These are phyloP conservation scores for Villa cingulata DNA, from an alignment of 2,888 invertebrate species.

Conservation along the genomic window DNA sequence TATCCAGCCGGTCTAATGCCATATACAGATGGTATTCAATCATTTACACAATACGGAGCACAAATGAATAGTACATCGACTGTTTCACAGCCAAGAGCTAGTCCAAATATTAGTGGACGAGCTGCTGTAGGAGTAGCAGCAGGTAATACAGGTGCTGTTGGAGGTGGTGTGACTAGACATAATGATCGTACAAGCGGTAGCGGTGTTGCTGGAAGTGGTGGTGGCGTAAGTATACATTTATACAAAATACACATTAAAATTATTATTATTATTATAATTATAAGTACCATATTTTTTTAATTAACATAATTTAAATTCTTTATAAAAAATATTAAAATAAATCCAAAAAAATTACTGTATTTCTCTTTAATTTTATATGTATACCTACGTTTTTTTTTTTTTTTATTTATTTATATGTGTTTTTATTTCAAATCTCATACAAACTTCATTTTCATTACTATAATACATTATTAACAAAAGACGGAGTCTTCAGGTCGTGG, in stretches of 20 bases:
- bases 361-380: too few relatives aligned
- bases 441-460: neutral
- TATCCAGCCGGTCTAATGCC: constrained; percentile 14
- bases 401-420: neutral
- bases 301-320: too few relatives aligned
- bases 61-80: constrained; percentile 12
- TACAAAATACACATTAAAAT: too few relatives aligned
- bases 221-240: constrained; percentile 14
- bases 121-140: neutral
- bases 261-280: too few relatives aligned
- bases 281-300: too few relatives aligned
- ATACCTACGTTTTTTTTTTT: too few relatives aligned
- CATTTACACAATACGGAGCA: constrained; percentile 12
- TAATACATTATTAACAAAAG: neutral
- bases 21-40: constrained; percentile 16
- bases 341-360: too few relatives aligned
- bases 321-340: too few relatives aligned
- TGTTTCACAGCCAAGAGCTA: neutral
- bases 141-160: neutral
- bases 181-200: constrained; percentile 4
- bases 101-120: constrained; percentile 3
- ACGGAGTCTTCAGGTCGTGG: constrained; percentile 17
- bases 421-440: neutral
- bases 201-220: constrained; percentile 11
- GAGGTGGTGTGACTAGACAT: neutral